Percentiles rank a stretch among this genome's conserved stretches.
Evolutionary conservation across 1,140 invertebrate genomes (phyloP).

Genomic region (Saccostrea echinata): DNA sequence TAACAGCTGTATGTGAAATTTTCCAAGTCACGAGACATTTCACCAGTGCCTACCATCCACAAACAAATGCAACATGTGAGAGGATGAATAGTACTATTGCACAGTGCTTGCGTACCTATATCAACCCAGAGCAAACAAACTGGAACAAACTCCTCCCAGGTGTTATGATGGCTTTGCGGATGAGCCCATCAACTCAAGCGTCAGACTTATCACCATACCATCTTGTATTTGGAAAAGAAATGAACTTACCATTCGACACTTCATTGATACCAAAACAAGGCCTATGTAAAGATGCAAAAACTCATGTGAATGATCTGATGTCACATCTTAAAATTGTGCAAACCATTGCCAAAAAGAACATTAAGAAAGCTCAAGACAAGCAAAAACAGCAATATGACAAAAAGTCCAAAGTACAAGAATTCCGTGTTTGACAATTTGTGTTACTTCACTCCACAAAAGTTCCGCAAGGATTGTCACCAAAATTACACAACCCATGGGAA

Average conservation of each 20-base stretch:
- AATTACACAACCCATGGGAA: neutral
- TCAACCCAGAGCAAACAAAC: neutral
- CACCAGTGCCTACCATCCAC: constrained; percentile 43
- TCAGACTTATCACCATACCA: constrained; percentile 39
- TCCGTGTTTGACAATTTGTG: constrained; percentile 47
- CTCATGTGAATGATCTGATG: neutral
- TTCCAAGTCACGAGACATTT: constrained; percentile 38
- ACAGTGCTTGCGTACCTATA: constrained; percentile 14
- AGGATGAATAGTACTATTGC: neutral
- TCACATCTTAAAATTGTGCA: neutral
- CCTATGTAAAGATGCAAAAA: neutral
- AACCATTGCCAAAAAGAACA: no score
- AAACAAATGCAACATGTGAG: constrained; percentile 37
- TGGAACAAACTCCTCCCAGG: neutral
- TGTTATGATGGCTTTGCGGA: constrained; percentile 51
- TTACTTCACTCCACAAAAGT: neutral
- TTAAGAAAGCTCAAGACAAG: neutral
- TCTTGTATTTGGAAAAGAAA: constrained; percentile 48
- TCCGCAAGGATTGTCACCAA: no score
- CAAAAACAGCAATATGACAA: constrained; percentile 46
- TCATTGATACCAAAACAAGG: neutral
- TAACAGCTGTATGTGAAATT: constrained; percentile 41
- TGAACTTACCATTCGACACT: constrained; percentile 44
- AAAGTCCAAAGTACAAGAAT: constrained; percentile 35
- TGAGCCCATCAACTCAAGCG: constrained; percentile 33